Evolutionary conservation across 2,888 invertebrate species (phyloP).

Genomic region (Seira sanloemensis): DNA sequence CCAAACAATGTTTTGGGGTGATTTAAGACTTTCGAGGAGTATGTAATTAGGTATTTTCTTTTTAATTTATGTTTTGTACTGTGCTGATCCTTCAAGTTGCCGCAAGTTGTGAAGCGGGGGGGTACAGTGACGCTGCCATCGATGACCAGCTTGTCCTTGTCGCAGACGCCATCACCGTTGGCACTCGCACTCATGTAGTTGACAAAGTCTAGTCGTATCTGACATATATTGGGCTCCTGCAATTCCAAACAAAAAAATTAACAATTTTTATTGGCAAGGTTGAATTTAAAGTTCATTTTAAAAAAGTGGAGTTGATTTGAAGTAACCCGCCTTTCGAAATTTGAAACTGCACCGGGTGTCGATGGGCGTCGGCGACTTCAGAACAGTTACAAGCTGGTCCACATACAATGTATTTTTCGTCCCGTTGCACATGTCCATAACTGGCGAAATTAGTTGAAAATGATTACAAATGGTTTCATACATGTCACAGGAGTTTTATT

Average conservation of each 20-base stretch:
- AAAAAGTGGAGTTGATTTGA: too few species aligned
- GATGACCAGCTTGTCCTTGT: conserved; percentile 38
- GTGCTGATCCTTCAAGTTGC: conserved; percentile 51
- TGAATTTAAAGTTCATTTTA: conserved; percentile 6
- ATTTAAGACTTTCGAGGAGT: too few species aligned
- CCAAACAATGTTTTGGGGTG: background rate
- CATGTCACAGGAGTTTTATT: background rate
- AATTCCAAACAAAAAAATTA: too few species aligned
- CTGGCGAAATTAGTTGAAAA: conserved; percentile 20
- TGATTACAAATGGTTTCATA: background rate
- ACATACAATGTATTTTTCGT: conserved; percentile 30
- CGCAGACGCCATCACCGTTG: conserved; percentile 40
- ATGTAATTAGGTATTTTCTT: background rate
- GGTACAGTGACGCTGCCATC: conserved; percentile 26
- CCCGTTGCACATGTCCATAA: conserved; percentile 44
- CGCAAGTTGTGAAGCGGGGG: conserved; percentile 51
- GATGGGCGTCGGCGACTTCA: conserved; percentile 17
- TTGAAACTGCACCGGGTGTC: conserved; percentile 48
- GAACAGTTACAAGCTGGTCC: conserved; percentile 41
- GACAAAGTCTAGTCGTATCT: conserved; percentile 59
- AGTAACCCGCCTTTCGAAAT: conserved; percentile 51
- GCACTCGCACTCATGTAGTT: background rate
- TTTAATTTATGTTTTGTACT: conserved; percentile 36
- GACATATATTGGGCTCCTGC: conserved; percentile 63
- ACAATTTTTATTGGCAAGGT: too few species aligned